Evolutionary conservation across 2,113 vertebrate genomes (phyloP).

Genomic region (Verasper variegatus): DNA sequence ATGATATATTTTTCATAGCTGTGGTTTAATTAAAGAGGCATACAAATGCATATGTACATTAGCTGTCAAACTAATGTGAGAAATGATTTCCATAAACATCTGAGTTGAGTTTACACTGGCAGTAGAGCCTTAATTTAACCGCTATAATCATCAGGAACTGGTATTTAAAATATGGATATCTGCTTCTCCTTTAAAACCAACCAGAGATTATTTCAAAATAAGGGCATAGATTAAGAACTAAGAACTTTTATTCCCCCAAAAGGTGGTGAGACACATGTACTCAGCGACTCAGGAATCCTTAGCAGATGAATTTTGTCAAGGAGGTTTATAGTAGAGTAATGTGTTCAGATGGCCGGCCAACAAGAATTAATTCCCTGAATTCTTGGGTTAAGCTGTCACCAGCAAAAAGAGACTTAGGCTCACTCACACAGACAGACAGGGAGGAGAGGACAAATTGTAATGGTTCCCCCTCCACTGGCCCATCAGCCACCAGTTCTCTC

Average conservation of each 20-base stretch:
- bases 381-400: constrained; percentile 57
- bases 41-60: constrained; percentile 17
- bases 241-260: constrained; percentile 6
- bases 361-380: constrained; percentile 59
- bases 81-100: constrained; percentile 62
- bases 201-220: background rate
- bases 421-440: constrained; percentile 40
- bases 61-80: constrained; percentile 12
- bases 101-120: constrained; percentile 44
- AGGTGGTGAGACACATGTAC: background rate
- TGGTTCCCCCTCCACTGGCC: constrained; percentile 38
- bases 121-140: constrained; percentile 23
- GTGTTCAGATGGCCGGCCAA: constrained; percentile 29
- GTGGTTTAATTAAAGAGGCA: constrained; percentile 22
- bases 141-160: constrained; percentile 25
- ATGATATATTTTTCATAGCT: constrained; percentile 6
- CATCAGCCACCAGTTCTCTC: constrained; percentile 42
- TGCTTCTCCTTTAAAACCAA: background rate
- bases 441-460: constrained; percentile 43
- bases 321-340: constrained; percentile 30
- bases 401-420: constrained; percentile 30
- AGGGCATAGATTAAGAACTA: background rate
- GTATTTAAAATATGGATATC: constrained; percentile 28
- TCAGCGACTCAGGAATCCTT: constrained; percentile 10
- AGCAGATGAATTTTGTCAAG: constrained; percentile 42